Evolutionary conservation across 2,113 vertebrate species (phyloP).

Genomic region (Corydoras sp.): DNA sequence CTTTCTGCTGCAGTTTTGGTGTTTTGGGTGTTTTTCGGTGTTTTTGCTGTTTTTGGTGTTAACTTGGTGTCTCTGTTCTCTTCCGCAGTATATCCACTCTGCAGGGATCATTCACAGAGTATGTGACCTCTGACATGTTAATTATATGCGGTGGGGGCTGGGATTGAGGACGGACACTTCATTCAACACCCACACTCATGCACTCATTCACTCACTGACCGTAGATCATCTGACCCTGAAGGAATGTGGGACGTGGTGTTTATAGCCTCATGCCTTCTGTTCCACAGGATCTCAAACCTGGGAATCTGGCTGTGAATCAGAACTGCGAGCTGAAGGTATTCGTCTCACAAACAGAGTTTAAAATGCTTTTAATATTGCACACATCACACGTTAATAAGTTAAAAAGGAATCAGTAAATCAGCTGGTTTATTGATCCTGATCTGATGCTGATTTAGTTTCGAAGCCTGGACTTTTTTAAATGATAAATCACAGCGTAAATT

Average conservation of each 20-base stretch:
- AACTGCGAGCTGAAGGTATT: constrained; percentile 93
- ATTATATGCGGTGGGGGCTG: constrained; percentile 34
- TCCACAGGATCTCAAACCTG: constrained; percentile 88
- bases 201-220: no score
- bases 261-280: neutral
- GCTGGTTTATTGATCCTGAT: no score
- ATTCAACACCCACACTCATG: constrained; percentile 38
- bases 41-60: neutral
- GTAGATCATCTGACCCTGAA: neutral
- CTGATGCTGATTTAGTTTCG: no score
- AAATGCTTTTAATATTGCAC: neutral
- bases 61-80: constrained; percentile 20
- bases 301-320: constrained; percentile 90
- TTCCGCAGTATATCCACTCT: constrained; percentile 88
- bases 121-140: constrained; percentile 57
- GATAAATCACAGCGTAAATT: no score
- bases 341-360: no score
- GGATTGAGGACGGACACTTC: constrained; percentile 29
- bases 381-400: neutral
- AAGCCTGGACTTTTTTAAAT: no score
- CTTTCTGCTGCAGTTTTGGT: no score
- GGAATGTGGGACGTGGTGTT: neutral
- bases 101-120: constrained; percentile 94
- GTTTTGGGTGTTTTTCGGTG: no score
- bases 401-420: no score